Evolutionary conservation across 2,113 vertebrate genomes (phyloP), one percentile per base, ranked within the genome.

Genomic region (Lampris incognitus): DNA sequence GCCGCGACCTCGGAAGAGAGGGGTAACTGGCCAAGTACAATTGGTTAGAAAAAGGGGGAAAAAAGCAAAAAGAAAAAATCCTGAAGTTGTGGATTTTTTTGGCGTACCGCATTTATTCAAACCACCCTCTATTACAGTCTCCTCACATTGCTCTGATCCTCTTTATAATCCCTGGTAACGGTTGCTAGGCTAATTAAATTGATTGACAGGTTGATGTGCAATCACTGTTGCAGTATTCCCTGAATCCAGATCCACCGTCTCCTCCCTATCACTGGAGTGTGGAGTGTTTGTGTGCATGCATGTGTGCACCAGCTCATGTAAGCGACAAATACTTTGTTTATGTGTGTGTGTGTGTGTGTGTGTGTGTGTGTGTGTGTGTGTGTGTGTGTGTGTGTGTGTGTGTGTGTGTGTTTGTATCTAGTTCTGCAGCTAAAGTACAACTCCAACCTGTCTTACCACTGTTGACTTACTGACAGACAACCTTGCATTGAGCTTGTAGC

Each of bases 161-260:
- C 13, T 9, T 69, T 76, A 56, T 60, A 60, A 73, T 66, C 49
- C 6, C 57, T 3, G 68, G 57, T 69, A 85, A 73, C 74, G 82
- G 61, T 74, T 85, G 83, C 54, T 57, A 9, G 48, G 11, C 65
- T 59, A 36, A 72, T 87, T 78, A 58, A 72, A 76, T 6, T 36
- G 72, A 73, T 46, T n/a, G 66, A 67, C 81, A 50, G 69, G 60
- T 38, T 65, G 58, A 73, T 55, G 71, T 78, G 78, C 81, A 76
- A 46, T 75, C 67, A 74, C 60, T 3, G 65, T 36, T 72, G 69
- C 66, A 3, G 72, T 84, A 55, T 78, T 63, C 73, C 57, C 64
- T 83, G 66, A 64, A 65, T 61, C 44, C 76, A 37, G 2, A 62
- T 62, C 79, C 41, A 68, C 78, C 52, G 63, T 52, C 73, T 74